Evolutionary conservation across 2,888 invertebrate species (phyloP), one percentile per base, ranked within the genome.

Genomic region (Plagodis pulveraria): DNA sequence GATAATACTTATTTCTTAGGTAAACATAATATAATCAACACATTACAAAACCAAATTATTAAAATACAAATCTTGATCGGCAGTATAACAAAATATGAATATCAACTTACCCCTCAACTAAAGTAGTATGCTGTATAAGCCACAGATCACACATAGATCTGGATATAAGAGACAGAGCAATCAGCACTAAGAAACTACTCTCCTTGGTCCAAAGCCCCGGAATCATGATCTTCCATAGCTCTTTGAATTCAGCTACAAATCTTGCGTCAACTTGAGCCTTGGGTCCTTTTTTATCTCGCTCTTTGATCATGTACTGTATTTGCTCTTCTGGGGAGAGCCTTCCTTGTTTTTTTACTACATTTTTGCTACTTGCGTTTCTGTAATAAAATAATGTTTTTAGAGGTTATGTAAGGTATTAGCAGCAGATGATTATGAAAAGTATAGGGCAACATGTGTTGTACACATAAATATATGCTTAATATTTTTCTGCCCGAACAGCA

Each of bases 71-170:
- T 8, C 5, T 38, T 8, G 9, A 9, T 5, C 38, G 1, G 38
- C 38, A 1, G 5, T 38, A 38, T 38, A 8, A 38, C 9, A 4
- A 6, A 1, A 38, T 9, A 8, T 38, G 0, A 42, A 11, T 42
- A 32, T 43, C 42, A 2, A 75, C 90, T 89, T 83, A 96, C 97
- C 97, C 97, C 94, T 99, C 99, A 72, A 99, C 95, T 56, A 96
- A 94, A 2, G 99, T 99, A 9, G 97, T 97, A 82, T 97, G 98
- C 78, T 97, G 96, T 72, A 99, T 99, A 93, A 99, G 96, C 98
- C 99, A 99, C 53, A 99, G 94, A 88, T 99, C 99, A 79, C 99
- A 99, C 70, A 98, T 94, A 0, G 99, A 99, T 70, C 99, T 94
- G 2, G 97, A 95, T 32, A 99, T 94, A 44, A 99, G 93, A 5